phyloP scores from a whole-genome alignment of 1,140 invertebrate genomes.

The Panulirus ornatus region DNA sequence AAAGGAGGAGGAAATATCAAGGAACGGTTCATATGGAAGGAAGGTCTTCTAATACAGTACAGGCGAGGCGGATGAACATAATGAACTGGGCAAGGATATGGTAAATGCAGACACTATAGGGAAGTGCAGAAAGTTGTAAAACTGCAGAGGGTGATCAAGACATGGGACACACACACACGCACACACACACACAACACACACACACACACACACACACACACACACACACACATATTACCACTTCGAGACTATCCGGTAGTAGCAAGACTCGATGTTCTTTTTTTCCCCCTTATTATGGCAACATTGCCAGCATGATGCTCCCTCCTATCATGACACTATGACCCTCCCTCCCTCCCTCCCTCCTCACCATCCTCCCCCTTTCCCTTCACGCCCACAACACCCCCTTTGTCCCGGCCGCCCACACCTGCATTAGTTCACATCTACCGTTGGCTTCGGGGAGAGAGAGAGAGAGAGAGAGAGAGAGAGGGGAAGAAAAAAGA shows the following conservation, averaged over 20 bases:
- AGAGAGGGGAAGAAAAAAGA: too few species aligned
- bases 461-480: too few species aligned
- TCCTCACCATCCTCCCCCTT: not conserved
- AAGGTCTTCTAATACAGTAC: too few species aligned
- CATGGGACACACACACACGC: not conserved
- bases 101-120: too few species aligned
- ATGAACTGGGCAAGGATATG: too few species aligned
- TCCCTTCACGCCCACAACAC: not conserved
- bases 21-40: too few species aligned
- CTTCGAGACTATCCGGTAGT: too few species aligned
- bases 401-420: slow-evolving; percentile 13
- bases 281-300: not conserved
- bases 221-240: slow-evolving; percentile 1
- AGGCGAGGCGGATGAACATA: too few species aligned
- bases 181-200: not conserved
- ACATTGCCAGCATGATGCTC: not conserved
- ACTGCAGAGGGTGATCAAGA: not conserved
- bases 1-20: too few species aligned
- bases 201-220: slow-evolving; percentile 4
- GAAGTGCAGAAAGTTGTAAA: not conserved
- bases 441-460: slow-evolving; percentile 46
- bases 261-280: too few species aligned
- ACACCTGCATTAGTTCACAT: slow-evolving; percentile 68
- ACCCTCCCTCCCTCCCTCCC: not conserved
- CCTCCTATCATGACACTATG: not conserved